Base-by-base conservation (phyloP, 2,888 invertebrate genomes). In the Aporophyla lueneburgensis region DNA sequence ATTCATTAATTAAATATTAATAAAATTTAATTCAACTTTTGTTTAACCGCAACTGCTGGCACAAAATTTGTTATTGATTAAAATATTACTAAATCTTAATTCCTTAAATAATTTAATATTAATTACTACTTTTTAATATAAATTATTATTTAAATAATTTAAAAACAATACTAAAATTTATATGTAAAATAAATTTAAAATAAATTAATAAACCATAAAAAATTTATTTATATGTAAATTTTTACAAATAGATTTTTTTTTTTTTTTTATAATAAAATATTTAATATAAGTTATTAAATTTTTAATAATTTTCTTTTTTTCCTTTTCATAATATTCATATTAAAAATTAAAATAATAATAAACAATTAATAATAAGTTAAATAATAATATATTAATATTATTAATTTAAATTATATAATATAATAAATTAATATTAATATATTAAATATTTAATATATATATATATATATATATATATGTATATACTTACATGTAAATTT, bases 31-130 rank as follows among this genome's bases (percentile, higher is more conserved):
- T 96, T 96, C 93, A 96, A 96, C 91, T 96, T 96, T 96, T 97
- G 97, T 97, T 90, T 97, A 97, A 97, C 97, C 97, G 97, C 97
- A 97, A 97, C 97, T 97, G 97, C 97, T 97, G 97, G 97, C 97
- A 97, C 97, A 97, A 97, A 97, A 96, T 97, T 97, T 92, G 96
- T 97, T 96, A 97, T 95, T 97, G 97, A 95, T 97, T 93, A 91
- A 89, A 90, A 94, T 95, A 95, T 97, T 97, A 96, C 94, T 97
- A 97, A 97, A 97, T 95, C 97, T 96, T 97, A 97, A 97, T 96
- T 97, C 95, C 95, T 95, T 97, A 97, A 97, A 97, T 96, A 66
- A 90, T 94, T 95, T 96, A 97, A 97, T 93, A 94, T 91, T 95
- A 96, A 95, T 95, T 96, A 97, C 93, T 93, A 92, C 76, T 33